A percentile compares a stretch with the other conserved stretches of the same genome.
Evolutionary conservation across 2,113 vertebrate species (phyloP).

Genomic region (Polypterus senegalus): DNA sequence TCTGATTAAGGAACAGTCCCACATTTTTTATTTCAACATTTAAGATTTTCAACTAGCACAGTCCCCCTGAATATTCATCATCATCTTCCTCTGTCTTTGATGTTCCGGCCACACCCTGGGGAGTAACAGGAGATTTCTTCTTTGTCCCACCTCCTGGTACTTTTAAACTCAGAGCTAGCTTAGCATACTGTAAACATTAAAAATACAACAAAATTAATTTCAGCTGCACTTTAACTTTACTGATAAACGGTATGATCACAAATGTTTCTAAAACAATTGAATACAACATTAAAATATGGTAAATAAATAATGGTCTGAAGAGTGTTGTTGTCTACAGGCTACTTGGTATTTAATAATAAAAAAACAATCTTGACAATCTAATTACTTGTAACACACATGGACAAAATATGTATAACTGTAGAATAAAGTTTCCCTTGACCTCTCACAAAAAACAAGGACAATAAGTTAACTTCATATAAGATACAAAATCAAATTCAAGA

Average conservation of each 20-base stretch:
- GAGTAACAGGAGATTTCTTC: slow-evolving; percentile 67
- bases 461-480: no score
- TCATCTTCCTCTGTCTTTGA: slow-evolving; percentile 58
- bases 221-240: background rate
- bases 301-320: no score
- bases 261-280: background rate
- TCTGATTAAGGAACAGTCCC: no score
- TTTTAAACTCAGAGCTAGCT: slow-evolving; percentile 78
- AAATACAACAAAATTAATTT: background rate
- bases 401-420: no score
- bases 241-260: background rate
- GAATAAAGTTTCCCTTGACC: no score
- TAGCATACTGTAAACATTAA: slow-evolving; percentile 71
- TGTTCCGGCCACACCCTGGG: slow-evolving; percentile 52
- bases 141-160: slow-evolving; percentile 84
- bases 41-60: slow-evolving; percentile 57
- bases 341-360: no score
- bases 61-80: slow-evolving; percentile 86
- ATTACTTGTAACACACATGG: no score
- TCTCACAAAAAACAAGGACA: no score
- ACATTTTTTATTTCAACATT: no score
- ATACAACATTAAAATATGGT: background rate
- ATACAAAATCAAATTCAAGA: no score
- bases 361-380: no score
- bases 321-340: no score